phyloP scores from a whole-genome alignment of 2,113 vertebrate genomes.

The Zootoca vivipara region DNA sequence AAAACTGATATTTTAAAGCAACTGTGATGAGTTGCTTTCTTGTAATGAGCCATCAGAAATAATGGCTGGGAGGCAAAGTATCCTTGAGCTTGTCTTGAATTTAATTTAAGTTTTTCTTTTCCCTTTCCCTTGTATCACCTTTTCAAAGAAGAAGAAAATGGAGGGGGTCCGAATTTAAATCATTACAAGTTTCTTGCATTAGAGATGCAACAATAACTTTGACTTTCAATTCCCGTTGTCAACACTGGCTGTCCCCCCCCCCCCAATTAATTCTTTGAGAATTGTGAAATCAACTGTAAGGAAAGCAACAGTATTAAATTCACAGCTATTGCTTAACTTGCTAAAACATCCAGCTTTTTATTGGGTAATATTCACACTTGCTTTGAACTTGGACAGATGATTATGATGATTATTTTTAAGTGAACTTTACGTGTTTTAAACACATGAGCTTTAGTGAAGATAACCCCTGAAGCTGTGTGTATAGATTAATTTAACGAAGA shows the following conservation, averaged over 20 bases:
- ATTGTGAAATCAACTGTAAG: slow-evolving; percentile 14
- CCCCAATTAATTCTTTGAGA: slow-evolving; percentile 33
- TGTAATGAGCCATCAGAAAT: slow-evolving; percentile 18
- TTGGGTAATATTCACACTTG: background rate
- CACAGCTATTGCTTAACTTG: background rate
- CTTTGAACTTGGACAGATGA: background rate
- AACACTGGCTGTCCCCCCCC: slow-evolving; percentile 41
- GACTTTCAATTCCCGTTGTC: slow-evolving; percentile 4
- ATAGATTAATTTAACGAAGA: background rate
- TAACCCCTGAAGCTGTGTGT: background rate
- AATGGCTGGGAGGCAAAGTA: slow-evolving; percentile 5
- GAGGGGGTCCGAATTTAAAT: slow-evolving; percentile 28
- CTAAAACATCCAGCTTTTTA: background rate
- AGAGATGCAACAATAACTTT: slow-evolving; percentile 22
- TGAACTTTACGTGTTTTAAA: background rate
- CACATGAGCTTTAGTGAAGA: background rate
- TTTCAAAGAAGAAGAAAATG: background rate
- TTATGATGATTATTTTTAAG: background rate
- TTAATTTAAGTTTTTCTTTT: slow-evolving; percentile 39
- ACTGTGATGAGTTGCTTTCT: slow-evolving; percentile 41
- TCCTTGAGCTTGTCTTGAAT: slow-evolving; percentile 28
- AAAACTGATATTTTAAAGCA: background rate
- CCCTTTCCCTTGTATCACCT: slow-evolving; percentile 29
- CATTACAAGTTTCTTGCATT: slow-evolving; percentile 31
- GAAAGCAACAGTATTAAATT: background rate